Conservation (phyloP, 2,113 vertebrate species). For the Hassar affinis region DNA sequence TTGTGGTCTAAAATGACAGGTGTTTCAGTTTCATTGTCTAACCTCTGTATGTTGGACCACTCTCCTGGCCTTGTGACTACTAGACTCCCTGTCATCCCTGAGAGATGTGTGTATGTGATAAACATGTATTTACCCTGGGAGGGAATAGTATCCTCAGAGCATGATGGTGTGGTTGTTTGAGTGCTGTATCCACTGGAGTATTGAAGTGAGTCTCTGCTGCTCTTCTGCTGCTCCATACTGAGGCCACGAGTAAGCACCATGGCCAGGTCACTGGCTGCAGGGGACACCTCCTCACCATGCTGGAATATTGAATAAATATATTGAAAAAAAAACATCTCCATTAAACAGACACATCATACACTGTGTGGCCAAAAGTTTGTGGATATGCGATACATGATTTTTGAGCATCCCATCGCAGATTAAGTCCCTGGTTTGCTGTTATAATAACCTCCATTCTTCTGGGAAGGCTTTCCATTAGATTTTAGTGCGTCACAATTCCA, state of each 20-base stretch:
- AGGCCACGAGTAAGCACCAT: conserved; percentile 93
- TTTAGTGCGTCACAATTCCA: not conserved
- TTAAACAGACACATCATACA: not conserved
- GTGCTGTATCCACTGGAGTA: conserved; percentile 97
- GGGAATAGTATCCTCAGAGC: conserved; percentile 96
- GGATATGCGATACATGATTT: not conserved
- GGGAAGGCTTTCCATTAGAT: not conserved
- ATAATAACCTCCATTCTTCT: not conserved
- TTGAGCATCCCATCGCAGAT: not conserved
- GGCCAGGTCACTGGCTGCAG: conserved; percentile 89
- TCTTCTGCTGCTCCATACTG: conserved; percentile 94
- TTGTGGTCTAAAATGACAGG: no score
- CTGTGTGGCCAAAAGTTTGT: not conserved
- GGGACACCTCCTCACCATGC: conserved; percentile 92
- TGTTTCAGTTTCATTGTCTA: no score
- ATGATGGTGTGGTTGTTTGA: conserved; percentile 92
- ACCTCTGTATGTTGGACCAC: no score
- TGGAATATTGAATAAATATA: conserved; percentile 55
- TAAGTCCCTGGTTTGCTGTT: not conserved
- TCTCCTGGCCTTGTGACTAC: no score
- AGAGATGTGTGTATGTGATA: no score
- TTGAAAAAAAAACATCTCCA: not conserved
- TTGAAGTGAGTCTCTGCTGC: conserved; percentile 91
- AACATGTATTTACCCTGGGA: conserved; percentile 81
- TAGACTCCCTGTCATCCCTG: no score